Percentiles rank a stretch among this genome's conserved stretches.
Evolutionary conservation across 2,113 vertebrate species (phyloP).

Genomic region (Silurus meridionalis): DNA sequence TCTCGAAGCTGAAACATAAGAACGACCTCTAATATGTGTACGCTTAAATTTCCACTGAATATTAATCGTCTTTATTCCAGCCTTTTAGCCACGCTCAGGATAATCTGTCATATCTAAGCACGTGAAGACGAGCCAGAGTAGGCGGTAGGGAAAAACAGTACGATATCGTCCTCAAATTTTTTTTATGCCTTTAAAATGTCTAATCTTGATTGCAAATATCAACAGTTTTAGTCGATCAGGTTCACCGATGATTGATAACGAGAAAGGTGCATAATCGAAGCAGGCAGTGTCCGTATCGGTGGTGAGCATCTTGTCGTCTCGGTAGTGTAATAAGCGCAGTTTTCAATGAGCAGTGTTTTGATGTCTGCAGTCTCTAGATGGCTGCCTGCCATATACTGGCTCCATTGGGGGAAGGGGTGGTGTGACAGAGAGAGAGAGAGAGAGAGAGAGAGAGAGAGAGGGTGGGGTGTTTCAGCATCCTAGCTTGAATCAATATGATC

Average conservation of each 20-base stretch:
- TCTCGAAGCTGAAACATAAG: conserved; percentile 14
- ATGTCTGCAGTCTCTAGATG: conserved; percentile 63
- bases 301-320: background rate
- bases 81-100: background rate
- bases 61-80: background rate
- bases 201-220: conserved; percentile 45
- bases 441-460: background rate
- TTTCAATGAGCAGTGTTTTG: conserved; percentile 31
- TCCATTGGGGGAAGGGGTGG: conserved; percentile 10
- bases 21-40: conserved; percentile 29
- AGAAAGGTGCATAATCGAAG: background rate
- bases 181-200: conserved; percentile 60
- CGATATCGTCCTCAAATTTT: conserved; percentile 68
- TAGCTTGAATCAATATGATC: conserved; percentile 29
- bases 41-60: background rate
- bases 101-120: background rate
- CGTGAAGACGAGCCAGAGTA: background rate
- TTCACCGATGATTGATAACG: background rate
- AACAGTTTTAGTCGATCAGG: conserved; percentile 7
- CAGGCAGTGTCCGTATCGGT: background rate
- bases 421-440: background rate
- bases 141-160: conserved; percentile 11
- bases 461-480: conserved; percentile 8
- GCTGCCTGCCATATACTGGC: conserved; percentile 64
- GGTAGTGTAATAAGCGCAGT: background rate